Base-by-base conservation (phyloP, 2,888 invertebrate species). In the Pseudanteris insignis region DNA sequence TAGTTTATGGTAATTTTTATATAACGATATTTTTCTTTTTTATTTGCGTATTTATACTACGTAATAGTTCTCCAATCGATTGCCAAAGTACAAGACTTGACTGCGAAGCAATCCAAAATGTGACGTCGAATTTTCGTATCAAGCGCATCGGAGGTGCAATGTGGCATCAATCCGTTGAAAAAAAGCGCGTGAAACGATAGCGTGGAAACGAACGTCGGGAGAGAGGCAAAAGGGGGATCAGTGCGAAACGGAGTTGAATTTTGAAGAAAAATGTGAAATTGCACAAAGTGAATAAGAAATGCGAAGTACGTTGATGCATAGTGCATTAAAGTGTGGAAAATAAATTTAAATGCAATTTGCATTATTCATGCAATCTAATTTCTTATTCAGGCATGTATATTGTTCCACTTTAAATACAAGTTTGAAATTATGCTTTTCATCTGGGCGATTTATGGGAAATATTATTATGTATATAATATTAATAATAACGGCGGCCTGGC, bases 291-390 rank as follows among this genome's bases (percentile, higher is more conserved):
- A 62, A 57, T 62, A 62, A 62, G 57, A 62, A 62, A 62, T 53
- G 48, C 47, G 53, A 41, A 58, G 58, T 58, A 62, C 55, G 62
- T 57, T 62, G 62, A 62, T 57, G 62, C 57, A 62, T 62, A 57
- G 61, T 61, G 61, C 55, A 61, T 61, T 61, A 62, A 62, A 62
- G 62, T 53, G 62, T 62, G 62, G 55, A 62, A 62, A 62, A 62
- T 62, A 62, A 62, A 62, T 62, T 62, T 57, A 62, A 62, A 62
- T 62, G 57, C 62, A 62, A 62, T 57, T 62, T 62, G 57, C 62
- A 62, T 62, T 62, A 62, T 62, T 55, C 62, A 62, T 62, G 62
- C 40, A 62, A 62, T 48, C 62, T 62, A 62, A 62, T 62, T 62
- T 62, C 62, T 57, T 62, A 62, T 62, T 62, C 62, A 62, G 47